Base-by-base conservation (phyloP, 2,113 vertebrate species). In the Hassar affinis region DNA sequence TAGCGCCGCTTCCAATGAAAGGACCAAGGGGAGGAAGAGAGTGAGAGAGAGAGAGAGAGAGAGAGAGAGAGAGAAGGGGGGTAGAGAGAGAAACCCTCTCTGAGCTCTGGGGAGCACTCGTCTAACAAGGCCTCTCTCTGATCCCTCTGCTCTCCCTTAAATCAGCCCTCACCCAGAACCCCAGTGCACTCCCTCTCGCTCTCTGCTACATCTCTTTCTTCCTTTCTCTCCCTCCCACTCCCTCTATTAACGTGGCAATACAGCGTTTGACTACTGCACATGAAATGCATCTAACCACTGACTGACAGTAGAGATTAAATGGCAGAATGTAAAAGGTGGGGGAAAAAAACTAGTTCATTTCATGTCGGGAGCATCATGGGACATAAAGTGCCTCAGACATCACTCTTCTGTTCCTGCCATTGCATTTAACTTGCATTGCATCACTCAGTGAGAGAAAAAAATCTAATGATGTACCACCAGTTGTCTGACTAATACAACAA, bases 111-210 rank as follows among this genome's bases (percentile, higher is more conserved):
- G 83, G 72, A 87, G 69, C 81, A 82, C 86, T 86, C 85, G 80
- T 87, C 82, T 84, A 85, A 90, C 85, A 82, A 85, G 75, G 74
- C 77, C 86, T 78, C 57, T 83, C 80, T 90, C 87, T 89, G 82
- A 88, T 89, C 84, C 82, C 78, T 80, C 64, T 66, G 59, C 79
- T 74, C 80, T 76, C 54, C 68, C 66, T 66, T 74, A 80, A 76
- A 84, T 68, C 59, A 86, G 84, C 74, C 51, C 59, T 69, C 52
- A 71, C 56, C 61, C 59, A 56, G 22, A 33, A 79, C 42, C 71
- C 66, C 81, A 33, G 45, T 71, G 47, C n/a, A 6, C 76, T 61
- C 30, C 38, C 38, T 47, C 80, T 38, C 72, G 45, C 15, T 75
- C 81, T 78, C 47, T 79, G 38, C 62, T 68, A 75, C 17, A 12